Base-by-base conservation (phyloP, 2,888 invertebrate species). In the Ptilodon capucinus region DNA sequence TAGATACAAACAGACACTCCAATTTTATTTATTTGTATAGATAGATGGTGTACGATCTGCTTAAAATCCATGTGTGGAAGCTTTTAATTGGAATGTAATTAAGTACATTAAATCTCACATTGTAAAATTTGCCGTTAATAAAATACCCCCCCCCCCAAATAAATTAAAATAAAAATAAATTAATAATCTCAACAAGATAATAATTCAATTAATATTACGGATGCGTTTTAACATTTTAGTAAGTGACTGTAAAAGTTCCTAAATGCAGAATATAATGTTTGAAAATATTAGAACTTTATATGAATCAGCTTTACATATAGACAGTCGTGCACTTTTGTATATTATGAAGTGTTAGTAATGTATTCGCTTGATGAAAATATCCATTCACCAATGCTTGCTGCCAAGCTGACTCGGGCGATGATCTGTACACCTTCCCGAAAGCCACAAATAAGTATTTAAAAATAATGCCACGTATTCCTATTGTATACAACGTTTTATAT, bases 401-500 rank as follows among this genome's bases (percentile, higher is more conserved):
- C 58, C 57, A 62, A 64, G 45, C 48, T 48, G 44, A 48, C 48
- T 51, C 47, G 63, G 46, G 25, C 63, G 60, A 58, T 56, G 64
- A 58, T 65, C 53, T 44, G 46, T 52, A 61, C 57, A 65, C 61
- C 57, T 61, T 64, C 64, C 42, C 21, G 25, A 49, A 62, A 54
- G 60, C 60, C 46, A 60, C 67, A 67, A 64, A 66, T 67, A 66
- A 57, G 60, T 50, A 51, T 64, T 51, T 62, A 64, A 65, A 62
- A 63, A 63, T 62, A 62, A 66, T 57, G 51, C 64, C 50, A 51
- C 57, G 65, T 67, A 68, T 67, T 60, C 58, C 57, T 64, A 60
- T 64, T 71, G 68, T 74, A 60, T 56, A 59, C 57, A 62, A 42
- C 40, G 62, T 68, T 73, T 70, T 68, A 69, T 66, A 60, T 59